These are phyloP conservation scores for Doryteuthis pealeii DNA, from an alignment of 1,140 invertebrate genomes.

Conservation along the genomic window DNA sequence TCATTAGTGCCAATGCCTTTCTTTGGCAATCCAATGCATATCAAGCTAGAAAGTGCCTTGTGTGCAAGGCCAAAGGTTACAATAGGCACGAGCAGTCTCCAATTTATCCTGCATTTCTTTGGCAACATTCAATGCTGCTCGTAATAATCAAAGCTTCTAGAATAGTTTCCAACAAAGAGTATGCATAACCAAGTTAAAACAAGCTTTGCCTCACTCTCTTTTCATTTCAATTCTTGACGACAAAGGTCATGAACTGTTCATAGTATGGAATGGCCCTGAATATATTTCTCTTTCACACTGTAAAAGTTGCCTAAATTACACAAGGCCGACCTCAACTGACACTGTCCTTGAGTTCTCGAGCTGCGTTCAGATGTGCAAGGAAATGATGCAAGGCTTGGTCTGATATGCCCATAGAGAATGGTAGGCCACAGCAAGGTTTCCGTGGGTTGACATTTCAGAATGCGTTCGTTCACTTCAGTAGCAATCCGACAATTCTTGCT, in stretches of 20 bases:
- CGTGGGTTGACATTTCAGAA: conserved; percentile 93
- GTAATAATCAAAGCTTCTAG: conserved; percentile 91
- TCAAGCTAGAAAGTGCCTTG: conserved; percentile 80
- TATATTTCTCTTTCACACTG: conserved; percentile 84
- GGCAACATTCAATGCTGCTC: conserved; percentile 90
- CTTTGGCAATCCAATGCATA: conserved; percentile 87
- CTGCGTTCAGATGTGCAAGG: conserved; percentile 72
- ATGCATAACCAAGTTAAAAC: conserved; percentile 90
- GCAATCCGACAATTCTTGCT: conserved; percentile 89
- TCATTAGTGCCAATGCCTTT: conserved; percentile 77
- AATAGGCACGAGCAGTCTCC: conserved; percentile 87
- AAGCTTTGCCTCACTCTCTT: conserved; percentile 96
- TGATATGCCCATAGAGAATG: conserved; percentile 88
- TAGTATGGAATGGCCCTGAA: conserved; percentile 91
- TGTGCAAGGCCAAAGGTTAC: conserved; percentile 86
- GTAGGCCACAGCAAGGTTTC: conserved; percentile 92
- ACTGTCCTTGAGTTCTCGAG: conserved; percentile 88
- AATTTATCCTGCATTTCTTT: conserved; percentile 92
- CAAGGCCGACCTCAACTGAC: conserved; percentile 91
- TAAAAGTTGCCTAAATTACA: conserved; percentile 93
- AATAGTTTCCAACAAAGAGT: conserved; percentile 92
- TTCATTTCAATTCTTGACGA: conserved; percentile 88
- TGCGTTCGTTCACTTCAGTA: conserved; percentile 94
- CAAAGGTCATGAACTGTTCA: conserved; percentile 92
- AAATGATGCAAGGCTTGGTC: conserved; percentile 93